Conservation (phyloP, 1,140 invertebrate genomes). For the Drosophila bifasciata region DNA sequence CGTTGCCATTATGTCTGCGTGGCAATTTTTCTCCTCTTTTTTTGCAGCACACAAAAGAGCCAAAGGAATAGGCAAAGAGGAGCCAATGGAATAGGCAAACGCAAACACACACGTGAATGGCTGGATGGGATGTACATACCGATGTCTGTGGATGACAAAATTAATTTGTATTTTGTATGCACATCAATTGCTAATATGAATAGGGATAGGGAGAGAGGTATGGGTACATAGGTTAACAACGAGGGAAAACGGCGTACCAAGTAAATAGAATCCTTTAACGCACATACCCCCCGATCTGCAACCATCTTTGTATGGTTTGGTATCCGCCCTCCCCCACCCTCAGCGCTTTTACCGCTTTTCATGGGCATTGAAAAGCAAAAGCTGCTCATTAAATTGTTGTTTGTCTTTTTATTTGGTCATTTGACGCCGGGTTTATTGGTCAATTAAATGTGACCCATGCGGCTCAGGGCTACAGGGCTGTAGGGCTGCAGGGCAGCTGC, state of each 20-base stretch:
- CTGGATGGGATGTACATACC: neutral
- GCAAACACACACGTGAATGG: neutral
- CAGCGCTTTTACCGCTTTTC: too few relatives aligned
- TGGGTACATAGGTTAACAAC: too few relatives aligned
- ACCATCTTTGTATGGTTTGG: too few relatives aligned
- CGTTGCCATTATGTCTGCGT: slow-evolving; percentile 43
- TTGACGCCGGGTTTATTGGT: slow-evolving; percentile 29
- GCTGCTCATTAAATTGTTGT: slow-evolving; percentile 29
- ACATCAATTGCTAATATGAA: slow-evolving; percentile 52
- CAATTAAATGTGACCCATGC: slow-evolving; percentile 42
- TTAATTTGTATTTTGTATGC: slow-evolving; percentile 61
- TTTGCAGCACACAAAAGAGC: neutral
- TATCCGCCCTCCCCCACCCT: too few relatives aligned
- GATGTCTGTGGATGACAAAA: slow-evolving; percentile 51
- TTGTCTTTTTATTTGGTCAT: slow-evolving; percentile 20
- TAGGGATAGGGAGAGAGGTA: neutral
- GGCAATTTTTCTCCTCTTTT: slow-evolving; percentile 26
- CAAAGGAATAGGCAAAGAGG: slow-evolving; percentile 3
- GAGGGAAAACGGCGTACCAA: neutral
- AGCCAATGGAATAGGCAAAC: slow-evolving; percentile 3
- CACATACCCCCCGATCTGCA: too few relatives aligned
- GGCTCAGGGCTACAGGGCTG: neutral
- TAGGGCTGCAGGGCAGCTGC: slow-evolving; percentile 20
- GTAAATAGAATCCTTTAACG: neutral
- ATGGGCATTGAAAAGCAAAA: neutral